These are phyloP conservation scores for Hydriomena furcata DNA, from an alignment of 2,888 invertebrate genomes.

Conservation along the genomic window DNA sequence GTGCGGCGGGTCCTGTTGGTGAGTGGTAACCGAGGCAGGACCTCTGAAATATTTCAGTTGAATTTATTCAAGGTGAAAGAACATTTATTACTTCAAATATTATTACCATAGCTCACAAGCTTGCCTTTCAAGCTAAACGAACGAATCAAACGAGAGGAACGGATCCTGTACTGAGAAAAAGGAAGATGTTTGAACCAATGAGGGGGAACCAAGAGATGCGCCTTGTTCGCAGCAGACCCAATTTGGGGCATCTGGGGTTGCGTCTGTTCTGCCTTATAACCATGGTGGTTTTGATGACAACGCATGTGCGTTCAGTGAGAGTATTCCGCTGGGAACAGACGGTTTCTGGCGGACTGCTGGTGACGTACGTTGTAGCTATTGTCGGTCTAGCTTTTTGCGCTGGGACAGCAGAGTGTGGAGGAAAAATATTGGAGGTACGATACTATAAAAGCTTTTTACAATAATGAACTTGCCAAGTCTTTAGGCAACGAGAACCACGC, in stretches of 20 bases:
- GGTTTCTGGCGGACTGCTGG: conserved; percentile 59
- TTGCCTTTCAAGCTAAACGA: not conserved
- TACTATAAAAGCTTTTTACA: too few species aligned
- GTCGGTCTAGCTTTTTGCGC: conserved; percentile 53
- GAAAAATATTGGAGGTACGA: conserved; percentile 52
- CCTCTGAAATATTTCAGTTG: too few species aligned
- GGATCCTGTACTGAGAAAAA: too few species aligned
- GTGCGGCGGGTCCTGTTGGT: too few species aligned
- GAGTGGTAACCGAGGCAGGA: too few species aligned
- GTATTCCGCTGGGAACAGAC: conserved; percentile 67
- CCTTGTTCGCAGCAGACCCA: not conserved
- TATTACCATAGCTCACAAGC: not conserved
- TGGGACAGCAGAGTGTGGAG: conserved; percentile 37
- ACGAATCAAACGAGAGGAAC: too few species aligned
- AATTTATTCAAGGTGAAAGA: too few species aligned
- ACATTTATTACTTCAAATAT: too few species aligned
- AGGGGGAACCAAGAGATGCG: not conserved
- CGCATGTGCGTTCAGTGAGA: conserved; percentile 57
- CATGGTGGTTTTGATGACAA: conserved; percentile 47
- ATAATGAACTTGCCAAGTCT: too few species aligned
- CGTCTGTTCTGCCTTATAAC: conserved; percentile 46
- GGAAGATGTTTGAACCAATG: not conserved
- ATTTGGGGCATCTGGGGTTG: conserved; percentile 35
- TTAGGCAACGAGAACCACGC: too few species aligned
- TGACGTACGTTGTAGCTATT: conserved; percentile 52